A percentile compares a stretch with the other conserved stretches of the same genome.
These are phyloP conservation scores for Bufotes viridis DNA, from an alignment of 2,797 vertebrate species.

Conservation along the genomic window DNA sequence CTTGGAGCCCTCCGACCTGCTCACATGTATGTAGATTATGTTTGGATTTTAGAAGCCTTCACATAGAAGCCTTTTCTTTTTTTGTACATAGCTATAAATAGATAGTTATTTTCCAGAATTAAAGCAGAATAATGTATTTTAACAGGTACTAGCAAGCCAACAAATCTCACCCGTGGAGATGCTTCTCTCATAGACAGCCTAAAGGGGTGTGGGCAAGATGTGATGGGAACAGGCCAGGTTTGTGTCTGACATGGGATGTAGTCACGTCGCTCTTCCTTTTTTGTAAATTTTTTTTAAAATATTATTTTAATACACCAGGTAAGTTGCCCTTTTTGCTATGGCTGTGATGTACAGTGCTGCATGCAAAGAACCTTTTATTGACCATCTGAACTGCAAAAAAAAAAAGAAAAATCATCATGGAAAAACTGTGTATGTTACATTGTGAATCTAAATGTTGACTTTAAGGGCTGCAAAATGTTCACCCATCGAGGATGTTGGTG, in stretches of 20 bases:
- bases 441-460: not conserved
- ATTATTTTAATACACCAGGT: not conserved
- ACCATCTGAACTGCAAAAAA: slow-evolving; percentile 9
- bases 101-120: slow-evolving; percentile 37
- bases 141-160: slow-evolving; percentile 36
- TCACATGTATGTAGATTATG: not conserved
- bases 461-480: slow-evolving; percentile 14
- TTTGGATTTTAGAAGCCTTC: slow-evolving; percentile 47
- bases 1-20: not conserved
- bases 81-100: slow-evolving; percentile 34
- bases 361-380: slow-evolving; percentile 30
- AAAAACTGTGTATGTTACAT: not conserved
- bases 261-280: not conserved
- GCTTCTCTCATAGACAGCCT: slow-evolving; percentile 11
- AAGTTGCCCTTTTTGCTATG: not conserved
- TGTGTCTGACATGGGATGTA: not conserved
- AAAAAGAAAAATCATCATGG: not conserved
- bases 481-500: too few relatives aligned
- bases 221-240: not conserved
- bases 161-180: slow-evolving; percentile 13
- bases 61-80: not conserved
- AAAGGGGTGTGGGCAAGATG: not conserved
- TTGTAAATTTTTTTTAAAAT: not conserved
- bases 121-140: slow-evolving; percentile 32
- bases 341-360: slow-evolving; percentile 35